Conservation (phyloP, 64 coral and sea anemone species). For the Orbicella faveolata region DNA sequence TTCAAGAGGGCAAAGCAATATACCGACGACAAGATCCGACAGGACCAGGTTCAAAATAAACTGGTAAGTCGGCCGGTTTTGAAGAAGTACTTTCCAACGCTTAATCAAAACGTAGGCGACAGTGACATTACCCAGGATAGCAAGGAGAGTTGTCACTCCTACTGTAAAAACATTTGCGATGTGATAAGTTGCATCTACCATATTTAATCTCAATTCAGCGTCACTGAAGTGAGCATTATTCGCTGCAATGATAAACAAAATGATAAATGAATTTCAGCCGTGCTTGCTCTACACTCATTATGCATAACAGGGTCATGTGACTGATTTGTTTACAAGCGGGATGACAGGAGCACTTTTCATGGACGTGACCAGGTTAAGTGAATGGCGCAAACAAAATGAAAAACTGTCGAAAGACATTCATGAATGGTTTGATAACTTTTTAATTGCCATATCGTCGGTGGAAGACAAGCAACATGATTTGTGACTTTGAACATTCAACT, state of each 20-base stretch:
- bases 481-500: too few species aligned
- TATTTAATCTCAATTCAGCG: background rate
- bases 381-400: background rate
- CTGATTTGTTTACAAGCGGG: background rate
- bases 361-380: background rate
- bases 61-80: conserved; percentile 23
- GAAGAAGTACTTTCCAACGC: background rate
- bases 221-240: background rate
- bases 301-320: too few species aligned
- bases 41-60: conserved; percentile 67
- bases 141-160: background rate
- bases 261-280: too few species aligned
- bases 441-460: background rate
- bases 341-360: background rate
- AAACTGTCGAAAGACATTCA: background rate
- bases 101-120: conserved; percentile 10
- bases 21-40: conserved; percentile 49
- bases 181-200: background rate
- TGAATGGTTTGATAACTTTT: background rate
- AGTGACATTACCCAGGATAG: background rate
- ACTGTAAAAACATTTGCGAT: background rate
- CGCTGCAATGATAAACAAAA: background rate
- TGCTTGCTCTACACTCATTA: too few species aligned
- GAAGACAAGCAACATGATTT: too few species aligned
- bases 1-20: conserved; percentile 52